Base-by-base conservation (phyloP, 2,888 invertebrate genomes). In the Nomada hirtipes region DNA sequence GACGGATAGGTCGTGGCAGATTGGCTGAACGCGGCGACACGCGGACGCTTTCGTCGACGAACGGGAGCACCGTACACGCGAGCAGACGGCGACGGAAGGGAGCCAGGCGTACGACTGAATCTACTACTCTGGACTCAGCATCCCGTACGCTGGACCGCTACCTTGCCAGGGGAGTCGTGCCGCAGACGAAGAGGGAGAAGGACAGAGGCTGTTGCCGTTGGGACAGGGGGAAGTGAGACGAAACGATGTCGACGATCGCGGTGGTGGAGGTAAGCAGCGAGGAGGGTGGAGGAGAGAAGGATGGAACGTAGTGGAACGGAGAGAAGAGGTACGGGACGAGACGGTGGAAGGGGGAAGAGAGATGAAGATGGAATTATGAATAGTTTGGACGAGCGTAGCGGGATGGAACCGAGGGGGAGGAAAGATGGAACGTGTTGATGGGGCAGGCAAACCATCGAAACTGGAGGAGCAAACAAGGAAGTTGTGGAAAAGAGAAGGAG, bases 51-150 rank as follows among this genome's bases (percentile, higher is more conserved):
- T 64, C 50, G 70, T 74, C 55, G 36, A 65, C 61, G 55, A 76
- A 44, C 44, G 59, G n/a, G 47, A 36, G 29, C 18, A 42, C 20
- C 57, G 55, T 65, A 55, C 69, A 57, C 64, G 64, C 67, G 78
- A 71, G 67, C 64, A 42, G 77, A 53, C 60, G 55, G 64, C 78
- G 84, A 78, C 79, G 63, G 83, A 65, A 80, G 77, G 83, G 76
- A 81, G 86, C 83, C 86, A 85, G 84, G 77, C 84, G 86, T 89
- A 90, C 90, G 86, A 90, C 89, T 89, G 86, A 88, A 83, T 82
- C 85, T 79, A 68, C 85, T 84, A 73, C 79, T 67, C 82, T 65
- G 78, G 82, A 82, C 73, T 81, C 90, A 86, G 86, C 86, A 88
- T 88, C 88, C 86, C 82, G 86, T 79, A 76, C 82, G 83, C 86